phyloP scores from a whole-genome alignment of 2,797 vertebrate species.

The Fratercula arctica region DNA sequence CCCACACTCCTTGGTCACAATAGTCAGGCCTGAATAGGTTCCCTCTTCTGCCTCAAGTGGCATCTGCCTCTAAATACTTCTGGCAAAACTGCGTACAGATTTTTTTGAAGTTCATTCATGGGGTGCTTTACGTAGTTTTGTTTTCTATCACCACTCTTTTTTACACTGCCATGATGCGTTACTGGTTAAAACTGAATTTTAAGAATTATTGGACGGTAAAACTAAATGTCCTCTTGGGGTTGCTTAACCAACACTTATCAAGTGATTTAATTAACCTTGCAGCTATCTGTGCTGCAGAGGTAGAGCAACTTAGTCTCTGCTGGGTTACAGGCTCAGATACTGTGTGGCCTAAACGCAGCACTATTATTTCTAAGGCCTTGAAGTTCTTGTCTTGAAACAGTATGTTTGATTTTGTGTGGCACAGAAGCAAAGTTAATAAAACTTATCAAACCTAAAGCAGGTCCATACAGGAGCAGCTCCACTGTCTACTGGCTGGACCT shows the following conservation, averaged over 20 bases:
- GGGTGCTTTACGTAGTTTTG: background rate
- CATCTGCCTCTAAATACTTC: background rate
- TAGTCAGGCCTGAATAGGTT: background rate
- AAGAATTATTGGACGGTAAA: background rate
- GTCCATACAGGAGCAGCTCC: background rate
- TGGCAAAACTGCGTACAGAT: background rate
- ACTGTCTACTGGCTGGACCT: background rate
- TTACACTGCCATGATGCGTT: background rate
- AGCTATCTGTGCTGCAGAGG: background rate
- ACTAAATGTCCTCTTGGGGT: background rate
- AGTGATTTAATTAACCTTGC: background rate
- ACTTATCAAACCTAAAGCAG: background rate
- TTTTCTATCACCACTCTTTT: background rate
- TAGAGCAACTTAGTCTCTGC: background rate
- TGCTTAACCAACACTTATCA: background rate
- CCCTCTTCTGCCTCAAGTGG: background rate
- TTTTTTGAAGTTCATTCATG: background rate
- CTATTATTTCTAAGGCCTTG: background rate
- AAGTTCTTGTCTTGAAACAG: background rate
- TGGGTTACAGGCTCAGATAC: background rate
- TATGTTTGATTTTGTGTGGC: background rate
- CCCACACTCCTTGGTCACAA: background rate
- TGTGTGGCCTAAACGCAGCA: accelerated
- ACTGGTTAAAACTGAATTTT: background rate
- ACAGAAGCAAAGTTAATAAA: background rate